Evolutionary conservation across 2,888 invertebrate genomes (phyloP).

Genomic region (Melipona beecheii): DNA sequence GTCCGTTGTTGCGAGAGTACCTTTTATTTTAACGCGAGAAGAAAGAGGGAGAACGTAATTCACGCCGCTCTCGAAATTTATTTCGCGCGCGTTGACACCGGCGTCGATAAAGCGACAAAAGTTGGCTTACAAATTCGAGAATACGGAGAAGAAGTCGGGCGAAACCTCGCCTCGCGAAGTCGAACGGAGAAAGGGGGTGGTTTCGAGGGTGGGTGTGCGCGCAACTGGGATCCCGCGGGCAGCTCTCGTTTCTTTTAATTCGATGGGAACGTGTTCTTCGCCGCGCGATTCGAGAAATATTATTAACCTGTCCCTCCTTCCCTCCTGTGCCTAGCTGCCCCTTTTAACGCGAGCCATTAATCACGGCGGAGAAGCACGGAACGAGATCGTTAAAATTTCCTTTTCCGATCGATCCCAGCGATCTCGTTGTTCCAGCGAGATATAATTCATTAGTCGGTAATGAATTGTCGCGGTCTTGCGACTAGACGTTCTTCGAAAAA

Average conservation of each 20-base stretch:
- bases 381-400: conserved; percentile 33
- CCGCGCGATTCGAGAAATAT: conserved; percentile 14
- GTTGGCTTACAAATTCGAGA: conserved; percentile 37
- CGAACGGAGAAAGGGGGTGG: not conserved
- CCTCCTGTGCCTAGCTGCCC: no score
- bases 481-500: conserved; percentile 24
- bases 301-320: conserved; percentile 1
- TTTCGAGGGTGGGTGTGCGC: not conserved
- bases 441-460: conserved; percentile 40
- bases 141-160: conserved; percentile 19
- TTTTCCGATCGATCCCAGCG: conserved; percentile 13
- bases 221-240: not conserved
- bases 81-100: not conserved
- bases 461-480: conserved; percentile 25
- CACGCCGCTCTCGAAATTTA: conserved; percentile 20
- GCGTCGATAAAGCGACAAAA: conserved; percentile 46
- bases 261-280: conserved; percentile 7
- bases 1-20: not conserved
- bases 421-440: conserved; percentile 6
- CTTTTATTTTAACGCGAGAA: not conserved
- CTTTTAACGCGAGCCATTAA: conserved; percentile 24
- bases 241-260: conserved; percentile 33
- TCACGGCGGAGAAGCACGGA: not conserved
- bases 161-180: conserved; percentile 33
- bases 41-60: not conserved